Evolutionary conservation across 2,888 invertebrate species (phyloP).

Genomic region (Plutella xylostella): DNA sequence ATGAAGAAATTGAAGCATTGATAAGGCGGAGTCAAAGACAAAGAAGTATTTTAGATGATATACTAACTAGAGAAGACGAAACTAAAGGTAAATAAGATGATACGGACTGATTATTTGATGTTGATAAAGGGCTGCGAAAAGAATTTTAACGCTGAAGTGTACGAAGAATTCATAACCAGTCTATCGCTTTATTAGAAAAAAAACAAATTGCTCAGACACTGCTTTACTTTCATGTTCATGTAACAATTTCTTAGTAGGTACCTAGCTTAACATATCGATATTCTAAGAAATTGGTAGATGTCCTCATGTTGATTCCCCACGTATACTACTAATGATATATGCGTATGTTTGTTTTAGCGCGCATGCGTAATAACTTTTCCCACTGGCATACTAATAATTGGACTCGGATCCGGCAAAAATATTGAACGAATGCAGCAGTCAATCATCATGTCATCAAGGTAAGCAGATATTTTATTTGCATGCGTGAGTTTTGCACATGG

Average conservation of each 20-base stretch:
- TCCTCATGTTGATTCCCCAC: neutral
- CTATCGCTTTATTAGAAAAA: slow-evolving; percentile 40
- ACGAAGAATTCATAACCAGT: slow-evolving; percentile 25
- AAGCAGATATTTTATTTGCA: slow-evolving; percentile 30
- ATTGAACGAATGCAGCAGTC: slow-evolving; percentile 27
- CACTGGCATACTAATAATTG: slow-evolving; percentile 69
- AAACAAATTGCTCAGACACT: slow-evolving; percentile 18
- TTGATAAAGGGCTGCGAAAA: slow-evolving; percentile 40
- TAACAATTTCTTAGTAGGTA: slow-evolving; percentile 31
- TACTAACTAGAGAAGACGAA: slow-evolving; percentile 72
- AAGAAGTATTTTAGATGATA: slow-evolving; percentile 77
- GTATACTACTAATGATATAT: slow-evolving; percentile 45
- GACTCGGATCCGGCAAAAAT: slow-evolving; percentile 48
- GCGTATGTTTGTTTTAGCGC: slow-evolving; percentile 68
- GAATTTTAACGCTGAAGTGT: slow-evolving; percentile 52
- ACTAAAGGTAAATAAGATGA: slow-evolving; percentile 55
- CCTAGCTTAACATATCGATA: slow-evolving; percentile 27
- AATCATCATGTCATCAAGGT: slow-evolving; percentile 47
- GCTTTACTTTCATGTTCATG: slow-evolving; percentile 19
- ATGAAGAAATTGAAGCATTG: slow-evolving; percentile 73
- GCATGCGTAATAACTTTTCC: slow-evolving; percentile 71
- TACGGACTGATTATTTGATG: slow-evolving; percentile 29
- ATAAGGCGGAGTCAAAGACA: slow-evolving; percentile 75
- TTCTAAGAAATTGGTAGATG: neutral
- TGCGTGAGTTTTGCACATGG: slow-evolving; percentile 25